Percentiles rank a stretch among this genome's conserved stretches.
phyloP scores from a whole-genome alignment of 2,888 invertebrate genomes.

The Diplolepis rosae region DNA sequence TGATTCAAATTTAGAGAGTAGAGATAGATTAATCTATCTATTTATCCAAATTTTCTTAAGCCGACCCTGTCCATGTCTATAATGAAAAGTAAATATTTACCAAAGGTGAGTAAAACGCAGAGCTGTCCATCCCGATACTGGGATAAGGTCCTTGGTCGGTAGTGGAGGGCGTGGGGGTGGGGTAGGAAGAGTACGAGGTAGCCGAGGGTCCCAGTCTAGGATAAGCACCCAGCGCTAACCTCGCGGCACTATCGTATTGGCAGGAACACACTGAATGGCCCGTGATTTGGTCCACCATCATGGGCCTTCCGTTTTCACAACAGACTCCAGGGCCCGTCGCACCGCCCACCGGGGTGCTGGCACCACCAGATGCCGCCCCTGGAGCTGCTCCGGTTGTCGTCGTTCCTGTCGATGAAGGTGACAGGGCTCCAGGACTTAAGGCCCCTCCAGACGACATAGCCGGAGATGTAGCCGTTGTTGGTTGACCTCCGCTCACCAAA shows the following conservation, averaged over 20 bases:
- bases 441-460: constrained; percentile 86
- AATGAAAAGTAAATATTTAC: too few relatives aligned
- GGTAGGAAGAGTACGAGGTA: constrained; percentile 85
- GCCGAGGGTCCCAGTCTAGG: constrained; percentile 85
- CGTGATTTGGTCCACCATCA: constrained; percentile 94
- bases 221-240: constrained; percentile 88
- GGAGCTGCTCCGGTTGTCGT: constrained; percentile 71
- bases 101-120: constrained; percentile 95
- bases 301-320: constrained; percentile 93
- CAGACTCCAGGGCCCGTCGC: constrained; percentile 75
- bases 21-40: too few relatives aligned
- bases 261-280: constrained; percentile 96
- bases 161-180: constrained; percentile 90
- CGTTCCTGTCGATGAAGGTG: constrained; percentile 74
- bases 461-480: constrained; percentile 80
- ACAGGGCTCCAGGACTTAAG: constrained; percentile 83
- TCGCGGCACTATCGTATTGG: constrained; percentile 90
- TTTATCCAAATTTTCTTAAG: too few relatives aligned
- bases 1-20: too few relatives aligned
- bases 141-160: constrained; percentile 95
- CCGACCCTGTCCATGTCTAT: too few relatives aligned
- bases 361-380: constrained; percentile 72
- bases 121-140: constrained; percentile 94
- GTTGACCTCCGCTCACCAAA: constrained; percentile 84
- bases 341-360: constrained; percentile 75